Base-by-base conservation (phyloP, 2,113 vertebrate species). In the Gadus chalcogrammus region DNA sequence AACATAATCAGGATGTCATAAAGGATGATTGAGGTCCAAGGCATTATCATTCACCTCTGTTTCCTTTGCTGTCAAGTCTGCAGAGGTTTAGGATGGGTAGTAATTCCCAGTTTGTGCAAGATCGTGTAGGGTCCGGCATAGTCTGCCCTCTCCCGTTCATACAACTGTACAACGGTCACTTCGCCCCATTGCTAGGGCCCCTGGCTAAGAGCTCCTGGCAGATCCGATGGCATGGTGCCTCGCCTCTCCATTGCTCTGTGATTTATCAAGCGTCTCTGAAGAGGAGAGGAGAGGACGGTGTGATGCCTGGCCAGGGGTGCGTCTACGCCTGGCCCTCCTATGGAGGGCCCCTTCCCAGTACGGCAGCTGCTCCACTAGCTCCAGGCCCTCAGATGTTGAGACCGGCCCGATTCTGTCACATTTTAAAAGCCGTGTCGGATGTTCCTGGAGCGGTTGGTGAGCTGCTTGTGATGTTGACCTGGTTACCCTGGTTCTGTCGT, bases 301-400 rank as follows among this genome's bases (percentile, higher is more conserved):
- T 88, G 88, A 80, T 59, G 48, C 70, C 79, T 16, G 72, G 81
- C 69, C 85, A 81, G 71, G 83, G 86, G 75, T 90, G 86, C 67
- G 60, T 89, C 66, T 61, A 78, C 68, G 76, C 75, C 82, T 90
- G 89, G 80, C 63, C 71, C 48, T 66, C 83, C 75, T 72, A 81
- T 4, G 80, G 84, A 67, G 75, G 85, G 68, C 16, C 88, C 88
- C 73, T 81, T 87, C 79, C 88, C 89, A 87, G 88, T 91, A 86
- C 77, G 61, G 77, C 78, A 72, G 70, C 79, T 67, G 76, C 71
- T 78, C 16, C 7, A 20, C 71, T 79, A 59, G 48, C 67, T 65
- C 18, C 62, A 9, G 38, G 35, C 64, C 73, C 79, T 61, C 64
- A 48, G 42, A 16, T 5, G 55, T 58, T 1, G 15, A 58, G n/a